These are phyloP conservation scores for Hydrophis major DNA, from an alignment of 2,797 vertebrate genomes.

Conservation along the genomic window DNA sequence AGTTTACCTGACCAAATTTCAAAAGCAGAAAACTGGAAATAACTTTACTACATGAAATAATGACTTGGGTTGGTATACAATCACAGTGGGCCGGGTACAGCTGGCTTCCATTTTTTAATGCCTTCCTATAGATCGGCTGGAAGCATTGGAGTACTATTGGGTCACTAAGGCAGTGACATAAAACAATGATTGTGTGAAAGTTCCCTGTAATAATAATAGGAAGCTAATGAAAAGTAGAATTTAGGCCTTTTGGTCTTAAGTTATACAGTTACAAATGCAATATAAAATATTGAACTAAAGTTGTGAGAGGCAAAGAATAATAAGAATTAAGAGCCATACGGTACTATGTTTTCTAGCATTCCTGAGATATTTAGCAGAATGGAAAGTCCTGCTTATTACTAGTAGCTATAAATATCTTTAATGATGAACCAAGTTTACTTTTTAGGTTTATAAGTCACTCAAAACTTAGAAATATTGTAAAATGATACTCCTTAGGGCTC, in stretches of 20 bases:
- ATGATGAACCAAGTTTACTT: neutral
- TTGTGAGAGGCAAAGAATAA: neutral
- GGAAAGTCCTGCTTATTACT: neutral
- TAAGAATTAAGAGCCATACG: neutral
- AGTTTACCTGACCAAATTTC: neutral
- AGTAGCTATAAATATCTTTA: neutral
- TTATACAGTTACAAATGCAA: neutral
- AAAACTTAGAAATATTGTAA: neutral
- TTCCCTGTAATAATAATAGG: neutral
- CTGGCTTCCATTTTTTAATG: neutral
- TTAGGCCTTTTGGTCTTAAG: neutral
- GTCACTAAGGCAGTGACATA: neutral
- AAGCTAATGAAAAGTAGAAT: neutral
- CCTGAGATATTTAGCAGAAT: neutral
- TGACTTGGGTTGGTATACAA: neutral
- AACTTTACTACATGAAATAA: neutral
- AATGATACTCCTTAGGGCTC: neutral
- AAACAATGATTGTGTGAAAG: neutral
- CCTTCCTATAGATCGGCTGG: neutral
- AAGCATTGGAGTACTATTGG: neutral
- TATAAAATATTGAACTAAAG: neutral
- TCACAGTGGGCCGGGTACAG: neutral
- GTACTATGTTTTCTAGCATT: neutral
- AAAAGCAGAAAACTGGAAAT: neutral
- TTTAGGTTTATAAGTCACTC: neutral